Percentiles rank a stretch among this genome's conserved stretches.
phyloP scores from a whole-genome alignment of 1,140 invertebrate genomes.

The Achatina immaculata region DNA sequence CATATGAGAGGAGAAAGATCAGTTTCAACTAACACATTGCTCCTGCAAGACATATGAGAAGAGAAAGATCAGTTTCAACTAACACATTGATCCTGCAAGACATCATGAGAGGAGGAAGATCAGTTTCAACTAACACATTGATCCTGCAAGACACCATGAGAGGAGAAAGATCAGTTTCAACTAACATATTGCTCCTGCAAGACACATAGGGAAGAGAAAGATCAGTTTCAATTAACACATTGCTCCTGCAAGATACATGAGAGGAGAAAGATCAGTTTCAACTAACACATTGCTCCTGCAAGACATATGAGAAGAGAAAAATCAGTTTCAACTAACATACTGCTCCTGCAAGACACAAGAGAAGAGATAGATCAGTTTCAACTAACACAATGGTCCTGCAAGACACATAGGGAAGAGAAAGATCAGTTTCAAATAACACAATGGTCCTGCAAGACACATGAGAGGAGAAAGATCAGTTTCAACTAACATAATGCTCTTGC shows the following conservation, averaged over 20 bases:
- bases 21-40: conserved; percentile 51
- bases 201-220: conserved; percentile 4
- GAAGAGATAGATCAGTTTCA: too few species aligned
- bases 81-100: conserved; percentile 53
- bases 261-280: too few species aligned
- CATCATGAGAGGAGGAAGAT: conserved; percentile 41
- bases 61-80: conserved; percentile 51
- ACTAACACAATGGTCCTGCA: too few species aligned
- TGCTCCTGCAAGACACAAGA: too few species aligned
- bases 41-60: conserved; percentile 42
- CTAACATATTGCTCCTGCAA: conserved; percentile 53
- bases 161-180: conserved; percentile 51
- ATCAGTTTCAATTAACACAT: too few species aligned
- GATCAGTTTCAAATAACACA: too few species aligned
- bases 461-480: too few species aligned
- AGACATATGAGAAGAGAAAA: not conserved
- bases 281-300: too few species aligned
- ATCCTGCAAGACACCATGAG: conserved; percentile 43
- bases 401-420: not conserved
- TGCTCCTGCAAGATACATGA: too few species aligned
- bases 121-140: conserved; percentile 52
- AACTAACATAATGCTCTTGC: too few species aligned
- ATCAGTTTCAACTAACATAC: too few species aligned
- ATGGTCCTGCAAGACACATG: too few species aligned
- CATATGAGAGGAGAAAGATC: conserved; percentile 44